Conservation (phyloP, 2,797 vertebrate species). For the Sebastes diploproa region DNA sequence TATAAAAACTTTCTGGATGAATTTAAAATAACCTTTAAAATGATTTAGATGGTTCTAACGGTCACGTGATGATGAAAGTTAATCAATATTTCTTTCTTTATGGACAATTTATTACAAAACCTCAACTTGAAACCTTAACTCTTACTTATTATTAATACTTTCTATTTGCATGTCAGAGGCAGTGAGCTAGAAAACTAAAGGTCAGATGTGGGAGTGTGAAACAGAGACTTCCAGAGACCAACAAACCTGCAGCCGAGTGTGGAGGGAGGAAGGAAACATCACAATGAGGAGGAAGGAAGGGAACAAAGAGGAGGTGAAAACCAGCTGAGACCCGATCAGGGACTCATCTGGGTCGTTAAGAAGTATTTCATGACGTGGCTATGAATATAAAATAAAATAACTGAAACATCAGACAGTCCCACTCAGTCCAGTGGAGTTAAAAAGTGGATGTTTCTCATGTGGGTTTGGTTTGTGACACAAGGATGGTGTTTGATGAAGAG, state of each 20-base stretch:
- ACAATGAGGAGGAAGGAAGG: neutral
- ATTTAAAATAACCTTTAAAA: too few relatives aligned
- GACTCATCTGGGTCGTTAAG: neutral
- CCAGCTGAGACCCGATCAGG: neutral
- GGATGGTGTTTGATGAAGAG: neutral
- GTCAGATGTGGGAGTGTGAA: neutral
- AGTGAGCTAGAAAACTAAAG: neutral
- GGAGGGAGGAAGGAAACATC: neutral
- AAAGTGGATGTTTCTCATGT: neutral
- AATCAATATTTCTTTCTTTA: neutral
- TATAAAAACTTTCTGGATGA: too few relatives aligned
- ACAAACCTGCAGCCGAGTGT: neutral
- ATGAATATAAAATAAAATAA: neutral
- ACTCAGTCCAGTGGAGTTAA: neutral
- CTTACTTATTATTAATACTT: neutral
- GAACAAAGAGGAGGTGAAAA: neutral
- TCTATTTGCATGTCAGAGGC: neutral
- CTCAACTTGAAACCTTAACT: neutral
- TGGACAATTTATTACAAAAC: neutral
- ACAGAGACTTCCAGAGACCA: neutral
- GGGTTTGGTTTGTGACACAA: neutral
- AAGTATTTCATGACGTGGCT: neutral
- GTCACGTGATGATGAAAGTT: neutral
- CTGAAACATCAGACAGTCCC: neutral
- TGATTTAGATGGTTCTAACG: neutral